These are phyloP conservation scores for Pterophyllum scalare DNA, from an alignment of 2,113 vertebrate genomes.

Conservation along the genomic window DNA sequence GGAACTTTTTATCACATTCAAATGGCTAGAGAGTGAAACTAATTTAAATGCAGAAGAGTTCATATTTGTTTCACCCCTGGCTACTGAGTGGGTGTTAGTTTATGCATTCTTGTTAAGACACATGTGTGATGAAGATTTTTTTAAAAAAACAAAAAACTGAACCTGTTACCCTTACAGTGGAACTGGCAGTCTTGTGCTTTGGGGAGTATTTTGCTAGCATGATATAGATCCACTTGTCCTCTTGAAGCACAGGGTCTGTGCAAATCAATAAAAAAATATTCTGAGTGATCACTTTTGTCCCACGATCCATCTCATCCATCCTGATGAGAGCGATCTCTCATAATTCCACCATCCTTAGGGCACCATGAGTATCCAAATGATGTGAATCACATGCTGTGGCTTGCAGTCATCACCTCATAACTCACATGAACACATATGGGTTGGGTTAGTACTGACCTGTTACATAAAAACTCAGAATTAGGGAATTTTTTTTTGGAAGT, in stretches of 20 bases:
- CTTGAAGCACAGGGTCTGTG: not conserved
- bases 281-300: not conserved
- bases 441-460: no score
- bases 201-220: not conserved
- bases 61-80: slow-evolving; percentile 48
- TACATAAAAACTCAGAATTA: no score
- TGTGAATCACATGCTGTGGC: not conserved
- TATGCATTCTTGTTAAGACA: not conserved
- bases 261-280: accelerated
- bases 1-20: slow-evolving; percentile 51
- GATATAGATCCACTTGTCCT: not conserved
- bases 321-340: not conserved
- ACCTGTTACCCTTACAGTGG: not conserved
- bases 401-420: not conserved
- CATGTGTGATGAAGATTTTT: not conserved
- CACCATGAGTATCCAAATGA: not conserved
- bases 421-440: no score
- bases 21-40: slow-evolving; percentile 30
- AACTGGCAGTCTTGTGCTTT: not conserved
- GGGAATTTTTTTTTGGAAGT: not conserved
- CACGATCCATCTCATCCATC: no score
- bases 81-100: slow-evolving; percentile 23
- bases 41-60: slow-evolving; percentile 52
- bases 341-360: no score
- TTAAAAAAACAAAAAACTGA: not conserved